These are phyloP conservation scores for Amphipyra berbera DNA, from an alignment of 2,888 invertebrate genomes.

Conservation along the genomic window DNA sequence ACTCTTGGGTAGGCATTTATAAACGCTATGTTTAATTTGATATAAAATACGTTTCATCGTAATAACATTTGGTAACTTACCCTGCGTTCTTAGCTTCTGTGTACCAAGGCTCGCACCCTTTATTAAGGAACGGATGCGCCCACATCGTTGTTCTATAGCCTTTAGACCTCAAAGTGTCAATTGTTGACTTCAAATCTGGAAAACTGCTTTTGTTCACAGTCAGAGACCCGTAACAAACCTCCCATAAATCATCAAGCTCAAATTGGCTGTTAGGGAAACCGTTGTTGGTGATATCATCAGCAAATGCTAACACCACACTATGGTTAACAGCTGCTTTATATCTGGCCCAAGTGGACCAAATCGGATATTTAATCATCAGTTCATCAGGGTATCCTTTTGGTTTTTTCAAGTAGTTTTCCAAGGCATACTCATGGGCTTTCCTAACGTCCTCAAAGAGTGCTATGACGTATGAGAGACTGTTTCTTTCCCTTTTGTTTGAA, in stretches of 20 bases:
- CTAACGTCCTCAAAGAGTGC: slow-evolving; percentile 90
- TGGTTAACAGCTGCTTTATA: slow-evolving; percentile 89
- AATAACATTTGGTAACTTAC: slow-evolving; percentile 69
- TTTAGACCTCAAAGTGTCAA: slow-evolving; percentile 74
- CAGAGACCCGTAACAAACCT: slow-evolving; percentile 91
- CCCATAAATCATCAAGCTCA: slow-evolving; percentile 92
- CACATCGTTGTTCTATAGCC: slow-evolving; percentile 91
- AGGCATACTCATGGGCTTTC: slow-evolving; percentile 90
- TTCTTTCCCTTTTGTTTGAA: slow-evolving; percentile 75
- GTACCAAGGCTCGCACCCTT: slow-evolving; percentile 88
- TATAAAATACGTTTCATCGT: no score
- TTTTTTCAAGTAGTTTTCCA: slow-evolving; percentile 88
- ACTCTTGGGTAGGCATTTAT: no score
- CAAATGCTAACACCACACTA: slow-evolving; percentile 82
- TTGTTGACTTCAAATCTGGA: slow-evolving; percentile 87
- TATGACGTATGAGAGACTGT: slow-evolving; percentile 89
- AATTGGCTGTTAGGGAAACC: slow-evolving; percentile 88
- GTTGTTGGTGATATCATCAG: slow-evolving; percentile 83
- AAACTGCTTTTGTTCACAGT: slow-evolving; percentile 86
- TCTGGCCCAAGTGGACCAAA: slow-evolving; percentile 92
- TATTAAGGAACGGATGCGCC: slow-evolving; percentile 91
- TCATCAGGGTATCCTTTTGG: slow-evolving; percentile 90
- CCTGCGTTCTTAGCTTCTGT: slow-evolving; percentile 78
- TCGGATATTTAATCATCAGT: slow-evolving; percentile 89
- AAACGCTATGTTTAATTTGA: no score